These are phyloP conservation scores for Poicephalus meyeri DNA, from an alignment of 2,113 vertebrate genomes.

Conservation along the genomic window DNA sequence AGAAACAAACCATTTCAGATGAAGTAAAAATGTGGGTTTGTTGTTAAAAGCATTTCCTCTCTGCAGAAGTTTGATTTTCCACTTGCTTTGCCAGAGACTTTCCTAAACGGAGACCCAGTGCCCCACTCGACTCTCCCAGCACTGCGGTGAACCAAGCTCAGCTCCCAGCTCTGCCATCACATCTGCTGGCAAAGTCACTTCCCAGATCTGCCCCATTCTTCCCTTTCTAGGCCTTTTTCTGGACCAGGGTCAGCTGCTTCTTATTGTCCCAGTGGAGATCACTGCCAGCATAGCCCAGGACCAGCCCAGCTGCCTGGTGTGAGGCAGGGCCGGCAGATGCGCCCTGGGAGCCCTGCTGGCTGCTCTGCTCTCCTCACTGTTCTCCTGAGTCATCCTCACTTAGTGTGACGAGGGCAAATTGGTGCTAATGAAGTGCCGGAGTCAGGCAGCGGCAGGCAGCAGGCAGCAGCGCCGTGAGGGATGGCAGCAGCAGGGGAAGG, in stretches of 20 bases:
- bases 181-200: background rate
- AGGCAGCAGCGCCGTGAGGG: background rate
- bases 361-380: background rate
- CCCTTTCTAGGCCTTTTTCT: background rate
- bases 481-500: background rate
- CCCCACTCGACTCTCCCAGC: rapidly evolving
- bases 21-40: rapidly evolving
- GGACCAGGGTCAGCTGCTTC: background rate
- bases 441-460: background rate
- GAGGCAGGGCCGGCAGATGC: background rate
- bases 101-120: background rate
- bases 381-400: slow-evolving; percentile 18
- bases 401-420: slow-evolving; percentile 59
- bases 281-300: rapidly evolving
- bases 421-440: slow-evolving; percentile 67
- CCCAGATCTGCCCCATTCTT: background rate
- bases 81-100: background rate
- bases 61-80: background rate
- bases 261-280: background rate
- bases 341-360: background rate
- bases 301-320: rapidly evolving
- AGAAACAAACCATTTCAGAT: background rate
- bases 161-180: background rate
- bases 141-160: rapidly evolving
- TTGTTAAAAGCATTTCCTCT: background rate